These are phyloP conservation scores for Pygmarrhopalites habei DNA, from an alignment of 1,140 invertebrate genomes.

Conservation along the genomic window DNA sequence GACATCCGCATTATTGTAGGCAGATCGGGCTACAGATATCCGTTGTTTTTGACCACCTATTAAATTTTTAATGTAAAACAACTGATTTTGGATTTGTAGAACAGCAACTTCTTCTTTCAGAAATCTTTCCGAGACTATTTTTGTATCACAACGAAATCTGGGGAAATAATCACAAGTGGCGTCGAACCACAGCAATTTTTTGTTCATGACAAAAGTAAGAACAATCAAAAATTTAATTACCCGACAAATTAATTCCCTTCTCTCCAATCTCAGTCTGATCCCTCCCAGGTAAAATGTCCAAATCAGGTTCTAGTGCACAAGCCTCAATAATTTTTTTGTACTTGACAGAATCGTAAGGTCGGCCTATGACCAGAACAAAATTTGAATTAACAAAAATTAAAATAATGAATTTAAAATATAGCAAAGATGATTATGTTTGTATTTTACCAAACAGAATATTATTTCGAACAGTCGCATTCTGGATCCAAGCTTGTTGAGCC, in stretches of 20 bases:
- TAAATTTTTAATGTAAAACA: constrained; percentile 53
- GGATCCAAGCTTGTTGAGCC: constrained; percentile 53
- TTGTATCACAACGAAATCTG: too few species aligned
- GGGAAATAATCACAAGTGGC: too few species aligned
- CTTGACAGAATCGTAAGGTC: constrained; percentile 39
- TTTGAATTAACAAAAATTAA: too few species aligned
- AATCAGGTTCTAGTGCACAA: constrained; percentile 46
- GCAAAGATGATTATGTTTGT: too few species aligned
- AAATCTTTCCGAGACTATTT: too few species aligned
- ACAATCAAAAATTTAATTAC: too few species aligned
- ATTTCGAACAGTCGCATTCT: constrained; percentile 48
- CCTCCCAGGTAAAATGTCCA: constrained; percentile 44
- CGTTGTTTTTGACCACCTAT: constrained; percentile 91
- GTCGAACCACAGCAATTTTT: constrained; percentile 80
- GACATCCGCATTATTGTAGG: constrained; percentile 82
- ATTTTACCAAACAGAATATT: constrained; percentile 52
- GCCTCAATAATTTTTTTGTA: constrained; percentile 44
- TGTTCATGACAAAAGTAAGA: constrained; percentile 98
- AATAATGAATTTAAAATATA: too few species aligned
- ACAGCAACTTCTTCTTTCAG: too few species aligned
- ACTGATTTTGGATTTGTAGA: too few species aligned
- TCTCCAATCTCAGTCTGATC: constrained; percentile 47
- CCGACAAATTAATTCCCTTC: constrained; percentile 55
- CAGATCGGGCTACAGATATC: constrained; percentile 85
- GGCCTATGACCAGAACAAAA: too few species aligned